phyloP scores from a whole-genome alignment of 2,797 vertebrate species.

The Cuniculus paca region DNA sequence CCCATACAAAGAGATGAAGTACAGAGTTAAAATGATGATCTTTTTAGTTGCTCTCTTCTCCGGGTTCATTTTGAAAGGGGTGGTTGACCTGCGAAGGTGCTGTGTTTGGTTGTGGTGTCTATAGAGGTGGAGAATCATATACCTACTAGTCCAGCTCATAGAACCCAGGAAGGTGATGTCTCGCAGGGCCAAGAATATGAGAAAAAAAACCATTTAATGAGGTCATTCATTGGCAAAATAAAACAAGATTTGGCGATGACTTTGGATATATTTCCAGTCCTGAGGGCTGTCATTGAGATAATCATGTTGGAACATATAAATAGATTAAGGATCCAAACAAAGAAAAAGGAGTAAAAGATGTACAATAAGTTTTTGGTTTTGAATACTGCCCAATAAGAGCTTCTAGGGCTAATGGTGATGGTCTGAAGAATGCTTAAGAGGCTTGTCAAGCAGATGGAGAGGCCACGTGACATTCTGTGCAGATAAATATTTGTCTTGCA shows the following conservation, averaged over 20 bases:
- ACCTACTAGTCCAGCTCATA: background rate
- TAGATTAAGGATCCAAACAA: background rate
- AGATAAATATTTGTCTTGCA: background rate
- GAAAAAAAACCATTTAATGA: background rate
- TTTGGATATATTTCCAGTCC: background rate
- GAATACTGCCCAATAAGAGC: background rate
- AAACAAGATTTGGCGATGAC: background rate
- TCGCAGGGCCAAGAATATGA: background rate
- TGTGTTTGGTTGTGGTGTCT: background rate
- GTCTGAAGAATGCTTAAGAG: background rate
- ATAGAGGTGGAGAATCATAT: background rate
- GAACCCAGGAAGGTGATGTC: background rate
- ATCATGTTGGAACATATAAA: background rate
- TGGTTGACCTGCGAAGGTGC: background rate
- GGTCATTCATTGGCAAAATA: background rate
- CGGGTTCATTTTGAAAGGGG: background rate
- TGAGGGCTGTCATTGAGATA: background rate
- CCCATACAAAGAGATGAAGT: background rate
- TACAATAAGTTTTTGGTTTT: background rate
- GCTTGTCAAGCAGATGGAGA: background rate
- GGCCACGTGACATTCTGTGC: background rate
- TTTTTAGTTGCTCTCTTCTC: background rate
- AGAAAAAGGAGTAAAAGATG: background rate
- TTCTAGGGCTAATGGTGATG: background rate
- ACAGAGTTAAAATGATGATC: background rate